Percentiles rank a stretch among this genome's conserved stretches.
Conservation (phyloP, 2,113 vertebrate genomes). For the Prochilodus magdalenae region DNA sequence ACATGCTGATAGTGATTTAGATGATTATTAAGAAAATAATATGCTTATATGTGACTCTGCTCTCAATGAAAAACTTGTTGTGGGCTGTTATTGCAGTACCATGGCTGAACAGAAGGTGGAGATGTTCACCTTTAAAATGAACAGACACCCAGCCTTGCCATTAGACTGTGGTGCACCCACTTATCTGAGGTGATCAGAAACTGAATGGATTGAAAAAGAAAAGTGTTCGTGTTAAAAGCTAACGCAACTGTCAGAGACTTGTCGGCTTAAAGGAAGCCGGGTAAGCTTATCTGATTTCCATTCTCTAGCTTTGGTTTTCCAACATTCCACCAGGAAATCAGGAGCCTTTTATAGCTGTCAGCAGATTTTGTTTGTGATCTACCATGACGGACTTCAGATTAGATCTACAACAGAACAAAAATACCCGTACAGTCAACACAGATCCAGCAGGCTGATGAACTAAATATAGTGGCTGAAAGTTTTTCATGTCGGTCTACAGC, state of each 20-base stretch:
- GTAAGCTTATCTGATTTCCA: too few species aligned
- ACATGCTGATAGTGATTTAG: too few species aligned
- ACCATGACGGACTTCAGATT: background rate
- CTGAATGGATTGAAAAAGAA: background rate
- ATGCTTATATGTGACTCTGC: background rate
- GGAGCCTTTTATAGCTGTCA: background rate
- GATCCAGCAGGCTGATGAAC: background rate
- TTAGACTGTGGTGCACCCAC: background rate
- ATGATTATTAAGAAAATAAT: background rate
- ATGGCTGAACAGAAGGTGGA: slow-evolving; percentile 1
- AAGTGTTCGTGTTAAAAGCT: background rate
- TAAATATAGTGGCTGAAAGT: background rate
- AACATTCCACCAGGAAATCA: background rate
- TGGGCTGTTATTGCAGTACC: background rate
- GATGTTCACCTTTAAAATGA: slow-evolving; percentile 7
- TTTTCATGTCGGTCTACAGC: too few species aligned
- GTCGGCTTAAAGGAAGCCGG: background rate
- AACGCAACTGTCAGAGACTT: background rate
- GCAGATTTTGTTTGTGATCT: background rate
- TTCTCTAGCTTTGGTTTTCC: background rate
- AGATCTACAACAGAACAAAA: background rate
- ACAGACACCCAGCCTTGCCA: background rate
- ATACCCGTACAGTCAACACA: too few species aligned
- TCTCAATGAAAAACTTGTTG: background rate
- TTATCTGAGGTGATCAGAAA: background rate